Evolutionary conservation across 1,140 invertebrate genomes (phyloP).

Genomic region (Steinernema feltiae): DNA sequence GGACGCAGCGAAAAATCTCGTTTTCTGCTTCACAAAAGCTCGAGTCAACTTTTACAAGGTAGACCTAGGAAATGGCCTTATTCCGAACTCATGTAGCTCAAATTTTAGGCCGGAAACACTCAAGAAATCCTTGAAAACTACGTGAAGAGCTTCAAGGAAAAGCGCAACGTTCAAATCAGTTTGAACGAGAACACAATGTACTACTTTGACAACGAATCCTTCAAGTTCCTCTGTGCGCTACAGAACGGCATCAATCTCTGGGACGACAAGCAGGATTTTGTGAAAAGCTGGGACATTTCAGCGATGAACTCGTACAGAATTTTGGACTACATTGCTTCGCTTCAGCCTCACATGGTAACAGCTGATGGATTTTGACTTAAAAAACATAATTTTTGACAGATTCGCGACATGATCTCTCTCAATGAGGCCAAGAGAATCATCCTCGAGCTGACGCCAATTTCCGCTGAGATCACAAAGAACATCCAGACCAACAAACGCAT

Average conservation of each 20-base stretch:
- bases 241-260: conserved; percentile 18
- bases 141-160: conserved; percentile 6
- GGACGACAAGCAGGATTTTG: conserved; percentile 22
- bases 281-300: conserved; percentile 27
- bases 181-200: conserved; percentile 4
- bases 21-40: conserved; percentile 43
- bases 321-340: conserved; percentile 24
- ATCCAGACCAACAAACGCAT: conserved; percentile 35
- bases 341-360: conserved; percentile 1
- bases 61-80: too few species aligned
- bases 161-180: conserved; percentile 12
- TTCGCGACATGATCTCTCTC: background rate
- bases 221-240: too few species aligned
- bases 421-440: conserved; percentile 18
- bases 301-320: conserved; percentile 25
- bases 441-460: conserved; percentile 24
- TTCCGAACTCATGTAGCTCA: too few species aligned
- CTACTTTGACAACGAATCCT: too few species aligned
- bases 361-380: too few species aligned
- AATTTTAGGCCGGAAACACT: conserved; percentile 41
- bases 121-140: conserved; percentile 18
- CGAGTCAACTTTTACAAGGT: conserved; percentile 32
- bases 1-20: conserved; percentile 39
- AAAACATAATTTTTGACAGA: too few species aligned
- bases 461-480: conserved; percentile 34